Evolutionary conservation across 35 echinoderm and acorn worm genomes (phyloP).

Genomic region (Strongylocentrotus purpuratus): DNA sequence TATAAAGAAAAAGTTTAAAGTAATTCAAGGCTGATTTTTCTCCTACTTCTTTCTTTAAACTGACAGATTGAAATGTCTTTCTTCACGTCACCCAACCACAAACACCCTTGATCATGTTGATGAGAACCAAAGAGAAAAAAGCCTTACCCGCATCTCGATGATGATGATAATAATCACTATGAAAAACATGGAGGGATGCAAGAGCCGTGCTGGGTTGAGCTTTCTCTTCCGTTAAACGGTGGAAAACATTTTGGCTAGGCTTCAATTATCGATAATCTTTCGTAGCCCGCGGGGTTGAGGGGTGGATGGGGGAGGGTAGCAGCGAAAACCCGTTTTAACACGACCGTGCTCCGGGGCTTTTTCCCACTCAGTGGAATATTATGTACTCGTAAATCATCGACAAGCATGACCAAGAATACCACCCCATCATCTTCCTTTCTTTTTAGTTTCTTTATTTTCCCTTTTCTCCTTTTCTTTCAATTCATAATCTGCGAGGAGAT

Average conservation of each 20-base stretch:
- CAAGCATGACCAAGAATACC: conserved; percentile 16
- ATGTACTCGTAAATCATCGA: background rate
- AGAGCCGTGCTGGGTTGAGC: background rate
- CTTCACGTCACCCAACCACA: background rate
- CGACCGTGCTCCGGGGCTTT: conserved; percentile 26
- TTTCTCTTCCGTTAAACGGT: conserved; percentile 41
- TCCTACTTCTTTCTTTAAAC: too few species aligned
- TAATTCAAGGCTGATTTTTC: background rate
- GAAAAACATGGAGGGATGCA: background rate
- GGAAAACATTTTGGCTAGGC: conserved; percentile 52
- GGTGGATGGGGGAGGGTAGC: conserved; percentile 10
- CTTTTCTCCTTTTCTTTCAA: background rate
- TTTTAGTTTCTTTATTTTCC: background rate
- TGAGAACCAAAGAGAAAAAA: background rate
- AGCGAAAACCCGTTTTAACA: conserved; percentile 38
- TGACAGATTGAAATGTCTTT: background rate
- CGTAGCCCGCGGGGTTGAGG: conserved; percentile 1
- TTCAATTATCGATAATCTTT: conserved; percentile 50
- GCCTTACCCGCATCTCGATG: background rate
- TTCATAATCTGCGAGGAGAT: background rate
- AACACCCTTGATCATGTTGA: background rate
- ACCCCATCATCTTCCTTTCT: background rate
- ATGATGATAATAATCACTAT: background rate
- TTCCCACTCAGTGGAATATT: conserved; percentile 38
- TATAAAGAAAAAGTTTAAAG: background rate